Percentiles rank a stretch among this genome's conserved stretches.
phyloP scores from a whole-genome alignment of 2,113 vertebrate genomes.

The Electrona antarctica region DNA sequence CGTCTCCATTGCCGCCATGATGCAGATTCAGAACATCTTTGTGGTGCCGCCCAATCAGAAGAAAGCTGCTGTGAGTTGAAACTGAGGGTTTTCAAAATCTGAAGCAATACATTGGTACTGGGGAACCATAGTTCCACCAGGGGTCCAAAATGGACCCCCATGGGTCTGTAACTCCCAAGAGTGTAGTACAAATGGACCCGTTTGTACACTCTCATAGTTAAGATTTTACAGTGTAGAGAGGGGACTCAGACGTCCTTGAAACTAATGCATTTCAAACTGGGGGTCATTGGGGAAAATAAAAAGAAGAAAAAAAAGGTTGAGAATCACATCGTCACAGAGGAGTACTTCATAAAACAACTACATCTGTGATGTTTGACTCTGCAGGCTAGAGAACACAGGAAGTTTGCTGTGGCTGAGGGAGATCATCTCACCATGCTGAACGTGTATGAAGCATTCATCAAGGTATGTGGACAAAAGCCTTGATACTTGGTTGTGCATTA shows the following conservation, averaged over 20 bases:
- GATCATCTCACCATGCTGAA: constrained; percentile 99
- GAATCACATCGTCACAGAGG: too few relatives aligned
- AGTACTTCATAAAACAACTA: too few relatives aligned
- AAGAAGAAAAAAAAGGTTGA: too few relatives aligned
- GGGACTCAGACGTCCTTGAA: too few relatives aligned
- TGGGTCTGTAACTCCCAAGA: too few relatives aligned
- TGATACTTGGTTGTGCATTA: not conserved
- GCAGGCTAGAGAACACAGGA: constrained; percentile 91
- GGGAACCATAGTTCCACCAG: not conserved
- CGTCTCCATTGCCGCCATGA: constrained; percentile 96
- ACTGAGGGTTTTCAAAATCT: not conserved
- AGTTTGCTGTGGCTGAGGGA: constrained; percentile 96
- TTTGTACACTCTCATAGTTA: too few relatives aligned
- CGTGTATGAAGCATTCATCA: constrained; percentile 95
- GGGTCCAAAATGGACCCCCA: too few relatives aligned
- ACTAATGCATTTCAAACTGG: too few relatives aligned
- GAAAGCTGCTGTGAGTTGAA: constrained; percentile 86
- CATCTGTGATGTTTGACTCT: constrained; percentile 16
- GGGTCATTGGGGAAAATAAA: too few relatives aligned
- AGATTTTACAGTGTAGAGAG: too few relatives aligned
- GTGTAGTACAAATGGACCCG: too few relatives aligned
- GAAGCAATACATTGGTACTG: constrained; percentile 11
- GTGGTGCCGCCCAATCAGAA: constrained; percentile 91
- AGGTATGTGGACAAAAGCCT: constrained; percentile 78
- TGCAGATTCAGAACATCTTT: constrained; percentile 99